Evolutionary conservation across 2,113 vertebrate species (phyloP).

Genomic region (Salminus brasiliensis): DNA sequence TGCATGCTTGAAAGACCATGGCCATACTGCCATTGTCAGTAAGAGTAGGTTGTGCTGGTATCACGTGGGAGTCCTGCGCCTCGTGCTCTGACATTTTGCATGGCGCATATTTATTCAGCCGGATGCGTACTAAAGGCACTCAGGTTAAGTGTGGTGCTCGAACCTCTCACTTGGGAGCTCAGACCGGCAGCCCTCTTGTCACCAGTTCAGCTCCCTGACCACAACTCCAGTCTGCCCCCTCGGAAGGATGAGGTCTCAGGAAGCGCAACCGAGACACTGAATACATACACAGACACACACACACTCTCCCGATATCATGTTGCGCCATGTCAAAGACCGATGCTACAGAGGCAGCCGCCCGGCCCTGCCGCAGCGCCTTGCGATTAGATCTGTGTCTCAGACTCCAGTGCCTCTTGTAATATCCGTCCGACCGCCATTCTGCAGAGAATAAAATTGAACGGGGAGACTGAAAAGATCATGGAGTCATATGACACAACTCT

Average conservation of each 20-base stretch:
- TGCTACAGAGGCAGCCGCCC: slow-evolving; percentile 57
- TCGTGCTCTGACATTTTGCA: slow-evolving; percentile 73
- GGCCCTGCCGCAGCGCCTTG: slow-evolving; percentile 66
- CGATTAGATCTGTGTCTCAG: slow-evolving; percentile 82
- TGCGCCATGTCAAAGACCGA: slow-evolving; percentile 79
- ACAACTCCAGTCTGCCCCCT: slow-evolving; percentile 73
- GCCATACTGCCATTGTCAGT: neutral
- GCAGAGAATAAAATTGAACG: slow-evolving; percentile 40
- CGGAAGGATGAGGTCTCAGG: slow-evolving; percentile 75
- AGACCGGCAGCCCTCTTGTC: slow-evolving; percentile 75
- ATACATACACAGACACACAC: slow-evolving; percentile 50
- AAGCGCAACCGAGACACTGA: slow-evolving; percentile 69
- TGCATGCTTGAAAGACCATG: neutral
- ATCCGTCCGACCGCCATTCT: slow-evolving; percentile 70
- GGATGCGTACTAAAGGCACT: slow-evolving; percentile 73
- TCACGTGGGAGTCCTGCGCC: slow-evolving; percentile 51
- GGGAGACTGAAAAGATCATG: slow-evolving; percentile 3
- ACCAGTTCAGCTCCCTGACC: slow-evolving; percentile 80
- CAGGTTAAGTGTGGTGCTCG: slow-evolving; percentile 78
- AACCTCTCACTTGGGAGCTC: slow-evolving; percentile 76
- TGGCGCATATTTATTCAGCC: slow-evolving; percentile 77
- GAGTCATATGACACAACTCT: slow-evolving; percentile 1
- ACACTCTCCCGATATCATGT: slow-evolving; percentile 72
- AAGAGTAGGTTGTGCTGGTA: neutral
- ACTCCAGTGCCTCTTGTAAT: slow-evolving; percentile 76